phyloP scores from a whole-genome alignment of 2,888 invertebrate genomes.

The Chloroclysta siterata region DNA sequence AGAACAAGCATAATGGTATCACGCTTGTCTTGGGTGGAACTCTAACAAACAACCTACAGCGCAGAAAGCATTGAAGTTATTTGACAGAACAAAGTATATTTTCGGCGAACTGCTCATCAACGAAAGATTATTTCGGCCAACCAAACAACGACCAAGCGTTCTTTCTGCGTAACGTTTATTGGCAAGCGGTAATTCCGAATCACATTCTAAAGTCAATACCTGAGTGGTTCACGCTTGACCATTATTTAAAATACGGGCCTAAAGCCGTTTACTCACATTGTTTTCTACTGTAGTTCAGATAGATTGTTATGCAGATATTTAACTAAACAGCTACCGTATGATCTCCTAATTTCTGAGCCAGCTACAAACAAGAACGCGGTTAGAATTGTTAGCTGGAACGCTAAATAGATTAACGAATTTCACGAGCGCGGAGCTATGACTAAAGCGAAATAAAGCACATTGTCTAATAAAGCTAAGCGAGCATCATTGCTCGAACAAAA shows the following conservation, averaged over 20 bases:
- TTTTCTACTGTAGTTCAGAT: constrained; percentile 16
- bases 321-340: constrained; percentile 9
- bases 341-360: constrained; percentile 38
- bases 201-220: no score
- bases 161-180: no score
- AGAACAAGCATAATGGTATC: no score
- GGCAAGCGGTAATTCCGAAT: no score
- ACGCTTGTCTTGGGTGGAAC: no score
- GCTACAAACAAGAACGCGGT: constrained; percentile 51
- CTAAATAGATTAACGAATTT: constrained; percentile 69
- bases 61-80: no score
- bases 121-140: no score
- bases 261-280: not conserved
- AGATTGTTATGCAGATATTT: constrained; percentile 17
- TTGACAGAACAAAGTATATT: no score
- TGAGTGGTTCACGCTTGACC: no score
- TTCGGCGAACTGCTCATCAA: no score
- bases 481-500: not conserved
- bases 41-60: no score
- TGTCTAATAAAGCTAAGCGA: constrained; percentile 3
- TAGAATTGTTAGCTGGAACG: constrained; percentile 58
- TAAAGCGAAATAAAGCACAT: constrained; percentile 34
- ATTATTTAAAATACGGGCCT: not conserved
- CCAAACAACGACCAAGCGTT: no score
- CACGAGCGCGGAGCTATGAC: constrained; percentile 50